Evolutionary conservation across 2,113 vertebrate species (phyloP).

Genomic region (Cyprinodon brontotheroides): DNA sequence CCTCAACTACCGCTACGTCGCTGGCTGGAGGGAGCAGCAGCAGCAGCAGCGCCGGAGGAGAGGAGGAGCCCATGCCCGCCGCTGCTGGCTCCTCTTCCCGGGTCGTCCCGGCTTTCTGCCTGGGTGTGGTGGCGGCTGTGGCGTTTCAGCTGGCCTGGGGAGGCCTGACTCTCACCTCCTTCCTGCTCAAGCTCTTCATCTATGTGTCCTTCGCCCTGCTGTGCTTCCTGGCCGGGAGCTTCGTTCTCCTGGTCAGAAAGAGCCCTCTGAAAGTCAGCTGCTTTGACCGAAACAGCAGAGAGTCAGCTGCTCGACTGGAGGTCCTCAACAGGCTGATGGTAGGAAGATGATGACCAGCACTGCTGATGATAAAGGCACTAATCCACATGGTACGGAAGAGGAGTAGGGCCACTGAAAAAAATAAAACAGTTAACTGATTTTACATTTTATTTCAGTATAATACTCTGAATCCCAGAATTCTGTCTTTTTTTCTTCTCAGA

Average conservation of each 20-base stretch:
- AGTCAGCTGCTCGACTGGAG: slow-evolving; percentile 56
- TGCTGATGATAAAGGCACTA: no score
- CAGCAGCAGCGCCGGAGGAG: slow-evolving; percentile 59
- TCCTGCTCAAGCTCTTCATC: slow-evolving; percentile 81
- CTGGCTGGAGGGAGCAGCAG: slow-evolving; percentile 71
- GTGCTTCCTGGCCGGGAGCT: slow-evolving; percentile 79
- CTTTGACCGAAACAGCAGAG: slow-evolving; percentile 64
- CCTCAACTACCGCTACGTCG: slow-evolving; percentile 54
- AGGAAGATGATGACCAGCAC: slow-evolving; percentile 24
- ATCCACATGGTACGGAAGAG: no score
- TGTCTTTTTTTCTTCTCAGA: no score
- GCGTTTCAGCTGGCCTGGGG: slow-evolving; percentile 78
- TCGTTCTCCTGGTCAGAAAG: slow-evolving; percentile 75
- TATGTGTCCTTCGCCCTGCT: slow-evolving; percentile 80
- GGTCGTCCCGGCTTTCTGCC: slow-evolving; percentile 72
- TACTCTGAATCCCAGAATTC: no score
- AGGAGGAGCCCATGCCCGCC: slow-evolving; percentile 68
- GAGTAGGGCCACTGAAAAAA: no score
- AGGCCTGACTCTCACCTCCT: slow-evolving; percentile 77
- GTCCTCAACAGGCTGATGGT: slow-evolving; percentile 81
- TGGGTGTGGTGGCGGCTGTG: slow-evolving; percentile 76
- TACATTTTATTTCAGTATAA: no score
- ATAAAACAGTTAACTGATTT: no score
- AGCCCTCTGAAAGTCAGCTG: slow-evolving; percentile 75
- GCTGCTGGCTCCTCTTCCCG: slow-evolving; percentile 58